Base-by-base conservation (phyloP, 1,140 invertebrate genomes). In the Rhagoletis pomonella region DNA sequence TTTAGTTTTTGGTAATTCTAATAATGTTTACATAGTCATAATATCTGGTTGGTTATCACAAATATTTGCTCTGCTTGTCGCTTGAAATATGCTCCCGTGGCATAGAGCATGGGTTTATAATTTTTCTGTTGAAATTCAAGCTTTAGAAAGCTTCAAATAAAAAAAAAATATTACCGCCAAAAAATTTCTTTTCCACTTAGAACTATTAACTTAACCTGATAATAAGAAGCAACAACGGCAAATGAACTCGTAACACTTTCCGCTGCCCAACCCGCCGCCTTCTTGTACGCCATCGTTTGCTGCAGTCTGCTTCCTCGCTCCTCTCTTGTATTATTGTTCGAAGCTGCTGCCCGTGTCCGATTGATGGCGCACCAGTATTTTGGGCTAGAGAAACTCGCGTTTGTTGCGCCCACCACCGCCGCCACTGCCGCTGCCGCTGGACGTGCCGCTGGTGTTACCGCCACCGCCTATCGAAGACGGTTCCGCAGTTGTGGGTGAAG, bases 371-470 rank as follows among this genome's bases (percentile, higher is more conserved):
- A 89, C 84, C 87, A 90, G 87, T 87, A 93, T 90, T 73, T 90
- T 92, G 88, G 92, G 92, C 92, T 93, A 93, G 89, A 93, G 92
- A 87, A 93, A 93, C 29, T 93, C 92, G 39, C 91, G 88, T 19
- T 92, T 93, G 4, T 67, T 86, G 77, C 90, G 67, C 55, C 87
- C 81, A 62, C 89, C 77, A 84, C 87, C 87, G 58, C 87, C 87
- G 50, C 87, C 81, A 62, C 89, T 65, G 77, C 87, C 87, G 42
- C 87, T 86, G 10, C 90, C 81, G 58, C 88, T 88, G 73, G 85
- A 64, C 47, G 85, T 85, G 5, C 90, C 81, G 62, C 88, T 87
- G 65, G 85, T 64, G 86, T 81, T 59, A 86, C 86, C 55, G 62
- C 87, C 65, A 55, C 87, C 67, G 42, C 60, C 58, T 50, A 69